Evolutionary conservation across 2,888 invertebrate genomes (phyloP), one percentile per base, ranked within the genome.

Genomic region (Eudasyphora cyanicolor): DNA sequence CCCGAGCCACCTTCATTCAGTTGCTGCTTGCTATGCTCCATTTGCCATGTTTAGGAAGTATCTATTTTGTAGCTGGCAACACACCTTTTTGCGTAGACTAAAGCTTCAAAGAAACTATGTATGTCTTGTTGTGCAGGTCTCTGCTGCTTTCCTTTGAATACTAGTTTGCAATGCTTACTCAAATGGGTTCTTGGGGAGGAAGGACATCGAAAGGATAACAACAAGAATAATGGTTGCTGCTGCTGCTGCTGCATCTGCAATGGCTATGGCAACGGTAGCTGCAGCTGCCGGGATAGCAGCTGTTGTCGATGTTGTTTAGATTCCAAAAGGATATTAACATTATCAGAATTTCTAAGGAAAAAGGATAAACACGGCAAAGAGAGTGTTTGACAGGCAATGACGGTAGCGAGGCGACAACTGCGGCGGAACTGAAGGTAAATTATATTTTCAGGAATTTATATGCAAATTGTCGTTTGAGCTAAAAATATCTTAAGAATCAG

Each of bases 161-260:
- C 14, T 62, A 5, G 64, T 75, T 24, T 80, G 27, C n/a, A 27
- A 60, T 69, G 42, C 38, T n/a, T n/a, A 42, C 27, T 57, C 57
- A 57, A 57, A 24, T 57, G 14, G 14, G 14, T 57, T 57, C 57
- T 3, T 24, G 14, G 45, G 2, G n/a, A 45, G 6, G 45, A 12
- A n/a, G 45, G 3, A n/a, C n/a, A 14, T 45, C 60, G n/a, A 32
- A 49, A 76, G 49, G n/a, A 69, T 32, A 79, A 54, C 38, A 71
- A 69, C 38, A 78, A 70, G 32, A 77, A 60, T 54, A 67, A 57
- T 32, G 38, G 1, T 29, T 54, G 54, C 21, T 49, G 70, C 64
- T n/a, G n/a, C n/a, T n/a, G n/a, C n/a, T n/a, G n/a, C 57, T 84
- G 76, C 78, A 84, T 45, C 78, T 42, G 62, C 75, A 76, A 81